Evolutionary conservation across 2,113 vertebrate genomes (phyloP).

Genomic region (Echinops telfairi): DNA sequence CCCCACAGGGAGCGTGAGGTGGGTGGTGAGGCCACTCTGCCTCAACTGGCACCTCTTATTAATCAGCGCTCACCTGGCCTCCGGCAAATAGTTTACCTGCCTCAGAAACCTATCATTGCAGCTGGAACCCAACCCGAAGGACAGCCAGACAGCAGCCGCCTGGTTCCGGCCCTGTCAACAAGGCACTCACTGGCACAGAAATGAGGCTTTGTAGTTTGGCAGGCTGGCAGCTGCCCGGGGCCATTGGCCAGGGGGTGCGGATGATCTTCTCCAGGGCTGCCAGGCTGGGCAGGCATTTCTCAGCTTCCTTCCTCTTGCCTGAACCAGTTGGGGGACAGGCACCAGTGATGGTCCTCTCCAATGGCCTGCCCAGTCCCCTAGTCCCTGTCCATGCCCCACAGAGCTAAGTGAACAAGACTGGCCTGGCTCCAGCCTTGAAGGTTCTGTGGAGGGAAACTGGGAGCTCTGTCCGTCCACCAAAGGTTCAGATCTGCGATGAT

Average conservation of each 20-base stretch:
- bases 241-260: neutral
- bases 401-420: neutral
- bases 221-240: neutral
- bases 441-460: neutral
- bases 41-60: neutral
- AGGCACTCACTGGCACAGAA: constrained; percentile 26
- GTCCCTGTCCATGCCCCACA: neutral
- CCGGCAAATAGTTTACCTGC: constrained; percentile 45
- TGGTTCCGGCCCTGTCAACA: neutral
- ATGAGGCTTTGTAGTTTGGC: constrained; percentile 37
- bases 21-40: neutral
- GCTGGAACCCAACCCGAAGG: neutral
- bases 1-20: neutral
- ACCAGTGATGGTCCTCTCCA: accelerated
- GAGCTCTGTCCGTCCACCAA: neutral
- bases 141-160: neutral
- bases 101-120: too few relatives aligned
- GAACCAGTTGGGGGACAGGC: neutral
- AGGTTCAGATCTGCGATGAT: neutral
- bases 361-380: neutral
- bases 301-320: neutral
- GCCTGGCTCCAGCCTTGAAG: neutral
- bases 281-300: neutral
- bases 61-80: neutral
- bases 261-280: neutral